phyloP scores from a whole-genome alignment of 2,888 invertebrate species.

The Nycteola revayana region DNA sequence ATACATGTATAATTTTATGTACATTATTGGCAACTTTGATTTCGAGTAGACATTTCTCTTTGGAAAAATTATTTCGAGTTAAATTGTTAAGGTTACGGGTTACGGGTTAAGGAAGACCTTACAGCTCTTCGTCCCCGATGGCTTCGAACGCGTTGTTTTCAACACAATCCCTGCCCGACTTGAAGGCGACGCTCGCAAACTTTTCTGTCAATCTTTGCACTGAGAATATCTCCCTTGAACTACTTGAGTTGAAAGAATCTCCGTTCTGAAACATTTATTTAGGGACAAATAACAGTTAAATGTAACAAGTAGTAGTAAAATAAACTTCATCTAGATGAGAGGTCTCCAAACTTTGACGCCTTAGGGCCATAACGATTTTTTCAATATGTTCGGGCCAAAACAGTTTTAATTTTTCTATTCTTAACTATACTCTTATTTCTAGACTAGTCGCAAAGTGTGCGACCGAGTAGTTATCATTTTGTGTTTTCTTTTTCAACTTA shows the following conservation, averaged over 20 bases:
- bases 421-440: no score
- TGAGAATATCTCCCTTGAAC: slow-evolving; percentile 86
- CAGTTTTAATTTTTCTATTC: no score
- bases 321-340: no score
- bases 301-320: no score
- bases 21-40: slow-evolving; percentile 60
- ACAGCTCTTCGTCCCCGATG: slow-evolving; percentile 96
- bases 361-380: no score
- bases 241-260: slow-evolving; percentile 74
- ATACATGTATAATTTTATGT: slow-evolving; percentile 33
- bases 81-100: slow-evolving; percentile 26
- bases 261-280: slow-evolving; percentile 83
- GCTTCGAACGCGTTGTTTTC: slow-evolving; percentile 97
- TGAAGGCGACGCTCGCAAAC: slow-evolving; percentile 87
- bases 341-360: no score
- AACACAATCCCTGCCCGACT: slow-evolving; percentile 86
- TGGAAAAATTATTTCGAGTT: slow-evolving; percentile 46
- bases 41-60: slow-evolving; percentile 42
- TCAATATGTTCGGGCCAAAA: no score
- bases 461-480: no score
- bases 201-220: slow-evolving; percentile 88
- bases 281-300: no score
- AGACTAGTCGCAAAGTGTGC: no score
- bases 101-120: slow-evolving; percentile 49
- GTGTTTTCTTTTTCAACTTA: no score